Base-by-base conservation (phyloP, 2,113 vertebrate species). In the Mustela nigripes region DNA sequence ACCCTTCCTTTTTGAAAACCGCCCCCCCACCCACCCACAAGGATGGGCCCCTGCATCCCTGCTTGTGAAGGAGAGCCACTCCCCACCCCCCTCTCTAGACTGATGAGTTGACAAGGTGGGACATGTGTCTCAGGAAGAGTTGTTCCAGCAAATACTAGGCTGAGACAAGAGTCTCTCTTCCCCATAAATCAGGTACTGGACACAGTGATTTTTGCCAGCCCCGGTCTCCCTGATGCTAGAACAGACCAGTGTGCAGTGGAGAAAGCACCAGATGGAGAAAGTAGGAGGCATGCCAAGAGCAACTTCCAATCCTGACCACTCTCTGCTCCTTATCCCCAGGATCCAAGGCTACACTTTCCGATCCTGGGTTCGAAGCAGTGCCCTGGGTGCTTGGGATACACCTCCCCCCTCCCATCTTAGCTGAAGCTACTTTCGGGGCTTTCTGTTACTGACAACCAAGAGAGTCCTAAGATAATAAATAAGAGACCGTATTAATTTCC, bases 391-490 rank as follows among this genome's bases (percentile, higher is more conserved):
- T 82, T 76, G 28, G 60, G 11, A 7, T 5, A 80, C 18, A 1
- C 42, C 36, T 80, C 7, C 16, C 31, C n/a, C 31, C 15, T 84
- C 82, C 53, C 71, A 28, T 67, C 78, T 83, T n/a, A 58, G 71
- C 33, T 81, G 36, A 80, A 58, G 71, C 48, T 81, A 71, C 87
- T 62, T 83, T 9, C 67, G 9, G 7, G 71, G 19, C 22, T 89
- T 89, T 82, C 95, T 83, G 78, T 69, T 62, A 31, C 53, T 74
- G 58, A 56, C n/a, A 87, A 78, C 42, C 82, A 89, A 56, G 48
- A 69, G 33, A 28, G 21, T 80, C 50, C 48, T 63, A 45, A 65
- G 15, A 91, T 14, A 62, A 48, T 22, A 83, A 60, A 36, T 3
- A 80, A 92, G 74, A 93, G 82, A 85, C 50, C 11, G 31, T 78